Conservation (phyloP, 2,888 invertebrate species). For the Sarcophaga rosellei region DNA sequence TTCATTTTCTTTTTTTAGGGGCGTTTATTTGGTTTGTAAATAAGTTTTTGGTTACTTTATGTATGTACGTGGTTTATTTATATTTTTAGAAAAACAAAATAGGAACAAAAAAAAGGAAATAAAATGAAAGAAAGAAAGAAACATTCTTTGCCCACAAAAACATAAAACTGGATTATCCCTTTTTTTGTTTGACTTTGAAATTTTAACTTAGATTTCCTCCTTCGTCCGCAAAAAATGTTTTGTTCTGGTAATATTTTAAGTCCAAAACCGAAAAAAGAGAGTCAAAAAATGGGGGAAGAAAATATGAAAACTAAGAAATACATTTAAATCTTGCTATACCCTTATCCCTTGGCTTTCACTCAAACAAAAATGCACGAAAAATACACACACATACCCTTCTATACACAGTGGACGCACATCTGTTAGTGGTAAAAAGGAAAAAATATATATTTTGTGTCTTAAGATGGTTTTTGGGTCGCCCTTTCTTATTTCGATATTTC, state of each 20-base stretch:
- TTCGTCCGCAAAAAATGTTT: not conserved
- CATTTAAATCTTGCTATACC: not conserved
- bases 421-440: conserved; percentile 24
- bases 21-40: not conserved
- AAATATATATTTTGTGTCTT: not conserved
- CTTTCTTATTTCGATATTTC: not conserved
- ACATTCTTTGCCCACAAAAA: conserved; percentile 57
- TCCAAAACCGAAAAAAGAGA: not conserved
- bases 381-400: no score
- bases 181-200: conserved; percentile 57
- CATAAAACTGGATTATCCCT: conserved; percentile 61
- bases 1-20: not conserved
- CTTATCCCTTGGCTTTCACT: not conserved
- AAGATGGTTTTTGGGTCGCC: conserved; percentile 19
- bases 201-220: not conserved
- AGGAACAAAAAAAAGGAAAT: not conserved
- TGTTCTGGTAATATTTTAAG: conserved; percentile 22
- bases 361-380: not conserved
- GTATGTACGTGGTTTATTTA: conserved; percentile 42
- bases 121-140: conserved; percentile 26
- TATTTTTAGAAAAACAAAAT: conserved; percentile 22
- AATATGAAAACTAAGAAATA: no score
- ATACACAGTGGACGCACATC: not conserved
- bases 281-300: no score
- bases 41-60: conserved; percentile 19